Evolutionary conservation across 1,140 invertebrate species (phyloP).

Genomic region (Heliconius eleuchia): DNA sequence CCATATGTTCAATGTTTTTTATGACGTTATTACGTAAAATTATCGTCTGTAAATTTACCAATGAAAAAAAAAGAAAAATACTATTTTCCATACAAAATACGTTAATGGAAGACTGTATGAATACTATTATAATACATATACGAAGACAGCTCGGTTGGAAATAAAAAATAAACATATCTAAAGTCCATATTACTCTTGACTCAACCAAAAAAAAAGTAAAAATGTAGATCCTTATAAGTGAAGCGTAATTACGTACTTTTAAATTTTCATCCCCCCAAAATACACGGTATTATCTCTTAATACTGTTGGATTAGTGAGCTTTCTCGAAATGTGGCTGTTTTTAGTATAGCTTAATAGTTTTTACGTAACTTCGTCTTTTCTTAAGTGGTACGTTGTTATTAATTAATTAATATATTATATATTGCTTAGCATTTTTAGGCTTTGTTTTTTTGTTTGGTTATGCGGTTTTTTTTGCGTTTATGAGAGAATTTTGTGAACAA

Average conservation of each 20-base stretch:
- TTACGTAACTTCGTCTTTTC: background rate
- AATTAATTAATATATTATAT: background rate
- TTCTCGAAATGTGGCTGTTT: background rate
- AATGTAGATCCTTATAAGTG: background rate
- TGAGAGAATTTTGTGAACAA: no score
- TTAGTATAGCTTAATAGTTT: background rate
- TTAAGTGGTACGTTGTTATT: background rate
- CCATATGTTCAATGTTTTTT: no score
- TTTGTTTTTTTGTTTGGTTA: no score
- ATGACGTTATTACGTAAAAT: no score
- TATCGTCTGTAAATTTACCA: no score
- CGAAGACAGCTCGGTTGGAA: background rate
- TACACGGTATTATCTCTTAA: background rate
- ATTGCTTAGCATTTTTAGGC: background rate
- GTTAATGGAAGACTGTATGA: background rate
- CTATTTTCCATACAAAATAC: background rate
- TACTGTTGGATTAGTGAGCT: background rate
- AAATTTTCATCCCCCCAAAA: background rate
- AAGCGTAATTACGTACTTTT: background rate
- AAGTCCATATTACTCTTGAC: background rate
- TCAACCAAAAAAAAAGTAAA: background rate
- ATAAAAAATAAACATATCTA: background rate
- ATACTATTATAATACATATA: background rate
- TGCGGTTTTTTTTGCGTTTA: no score
- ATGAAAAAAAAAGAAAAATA: no score